Evolutionary conservation across 1,140 invertebrate genomes (phyloP), one percentile per base, ranked within the genome.

Genomic region (Drosophila guanche): DNA sequence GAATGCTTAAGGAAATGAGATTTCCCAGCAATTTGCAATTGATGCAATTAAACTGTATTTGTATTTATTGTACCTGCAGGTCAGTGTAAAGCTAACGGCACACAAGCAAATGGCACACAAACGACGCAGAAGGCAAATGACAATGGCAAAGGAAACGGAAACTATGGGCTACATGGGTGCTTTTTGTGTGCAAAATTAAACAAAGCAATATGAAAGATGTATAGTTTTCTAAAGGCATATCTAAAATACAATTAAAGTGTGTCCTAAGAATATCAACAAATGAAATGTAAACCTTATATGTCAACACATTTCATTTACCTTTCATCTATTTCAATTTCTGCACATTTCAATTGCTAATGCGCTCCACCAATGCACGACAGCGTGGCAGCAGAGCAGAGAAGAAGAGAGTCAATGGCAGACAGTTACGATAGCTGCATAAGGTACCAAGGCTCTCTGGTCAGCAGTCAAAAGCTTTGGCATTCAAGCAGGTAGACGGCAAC

Each of bases 311-410:
- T 56, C 27, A 53, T 52, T 65, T 56, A 22, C 69, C 37, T 50
- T 73, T 50, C 50, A 55, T 72, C 47, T 55, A 74, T 73, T 73
- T 74, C 40, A 56, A 74, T 73, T 73, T 73, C 46, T 65, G 51
- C 68, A 52, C 68, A 62, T 72, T 72, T 65, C 70, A 60, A 74
- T 56, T 53, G 70, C 69, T 56, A 74, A 74, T 48, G 45, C 59
- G 20, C 10, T 22, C 50, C 57, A 61, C 65, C 42, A 60, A 60
- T 73, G 47, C 58, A 20, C 16, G 16, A 20, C 16, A 50, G 23
- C 23, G 45, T 23, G 29, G 58, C 43, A 14, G 46, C 56, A 57
- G 8, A 55, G 68, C 65, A 57, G 8, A 55, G 68, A 53, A 71
- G 25, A 22, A 7, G 6, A 8, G 29, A 33, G 29, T 8, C 8